Base-by-base conservation (phyloP, 1,140 invertebrate genomes). In the Megathymus violae region DNA sequence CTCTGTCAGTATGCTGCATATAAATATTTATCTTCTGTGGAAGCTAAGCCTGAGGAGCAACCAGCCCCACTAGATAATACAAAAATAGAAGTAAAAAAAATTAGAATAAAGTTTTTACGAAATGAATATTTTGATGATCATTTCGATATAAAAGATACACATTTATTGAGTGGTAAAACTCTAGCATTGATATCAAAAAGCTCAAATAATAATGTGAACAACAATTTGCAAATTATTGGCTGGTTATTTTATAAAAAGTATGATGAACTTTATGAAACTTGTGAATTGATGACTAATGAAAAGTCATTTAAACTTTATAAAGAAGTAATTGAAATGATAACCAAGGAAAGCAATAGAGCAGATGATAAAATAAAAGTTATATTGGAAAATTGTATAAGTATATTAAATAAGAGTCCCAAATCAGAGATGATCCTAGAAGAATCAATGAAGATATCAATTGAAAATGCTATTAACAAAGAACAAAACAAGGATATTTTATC, bases 121-220 rank as follows among this genome's bases (percentile, higher is more conserved):
- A 98, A 98, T 82, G 93, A 94, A 1, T 96, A 92, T 82, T 95
- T 95, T 88, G 97, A 98, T 91, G 95, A 96, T 80, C 97, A 98
- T 88, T 97, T 98, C 92, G 96, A 98, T 89, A 84, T 97, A 2
- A 92, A 82, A 59, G 93, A 97, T 69, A 92, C 94, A 5, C 80
- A 91, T 34, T 91, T 94, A 80, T 85, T 97, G 22, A 90, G 95
- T 38, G 97, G 97, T 3, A 98, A 98, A 92, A 96, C 96, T 0
- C 82, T 98, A 10, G 90, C 82, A 36, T 93, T 92, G 78, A 93
- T 94, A 71, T 94, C 94, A 6, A 92, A 91, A 75, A 69, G 81
- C 40, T 74, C 88, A 13, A 74, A 92, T 48, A 92, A 94, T 74
- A 69, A 91, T 64, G 66, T 96, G 14, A 93, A 93, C 51, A 89